Evolutionary conservation across 1,140 invertebrate genomes (phyloP), one percentile per base, ranked within the genome.

Genomic region (Drosophila kurseongensis): DNA sequence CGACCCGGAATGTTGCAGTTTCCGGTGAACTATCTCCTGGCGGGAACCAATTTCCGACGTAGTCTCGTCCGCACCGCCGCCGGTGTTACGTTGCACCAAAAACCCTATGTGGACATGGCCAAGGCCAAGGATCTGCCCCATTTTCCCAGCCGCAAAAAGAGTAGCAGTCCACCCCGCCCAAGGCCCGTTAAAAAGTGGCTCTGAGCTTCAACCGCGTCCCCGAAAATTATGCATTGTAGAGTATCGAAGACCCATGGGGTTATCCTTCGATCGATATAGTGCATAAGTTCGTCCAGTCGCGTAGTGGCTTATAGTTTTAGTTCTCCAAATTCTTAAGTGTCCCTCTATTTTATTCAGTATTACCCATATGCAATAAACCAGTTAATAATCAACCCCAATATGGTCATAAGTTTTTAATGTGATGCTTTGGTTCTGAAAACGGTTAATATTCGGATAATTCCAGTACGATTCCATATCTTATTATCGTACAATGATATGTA

Each of bases 51-150:
- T n/a, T 51, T 36, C 3, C 63, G 75, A 0, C 76, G 76, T 3
- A 59, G 84, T 1, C 42, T 88, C 4, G 73, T 84, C 0, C 84
- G 83, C 7, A 88, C 83, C 0, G 83, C 83, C 0, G 83, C 83
- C n/a, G 83, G 83, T 0, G 72, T 83, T 0, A 88, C 84, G 2
- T 38, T 89, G 1, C 79, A 79, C 12, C 79, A 79, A 48, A 51
- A 45, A 9, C 63, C 74, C 36, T 67, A 67, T 8, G 14, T 38
- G 41, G 14, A 55, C n/a, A 9, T 36, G 16, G 13, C 7, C 5
- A 44, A 52, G 2, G 38, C 36, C 32, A 38, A n/a, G 27, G 38
- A 66, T 36, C 16, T 65, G n/a, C 71, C 68, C 13, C 23, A 8
- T 8, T 62, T 73, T 12, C 48, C 68, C 0, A 8, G 54, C 10